Percentiles rank a stretch among this genome's conserved stretches.
These are phyloP conservation scores for Coecobrya sp. DNA, from an alignment of 2,888 invertebrate species.

Conservation along the genomic window DNA sequence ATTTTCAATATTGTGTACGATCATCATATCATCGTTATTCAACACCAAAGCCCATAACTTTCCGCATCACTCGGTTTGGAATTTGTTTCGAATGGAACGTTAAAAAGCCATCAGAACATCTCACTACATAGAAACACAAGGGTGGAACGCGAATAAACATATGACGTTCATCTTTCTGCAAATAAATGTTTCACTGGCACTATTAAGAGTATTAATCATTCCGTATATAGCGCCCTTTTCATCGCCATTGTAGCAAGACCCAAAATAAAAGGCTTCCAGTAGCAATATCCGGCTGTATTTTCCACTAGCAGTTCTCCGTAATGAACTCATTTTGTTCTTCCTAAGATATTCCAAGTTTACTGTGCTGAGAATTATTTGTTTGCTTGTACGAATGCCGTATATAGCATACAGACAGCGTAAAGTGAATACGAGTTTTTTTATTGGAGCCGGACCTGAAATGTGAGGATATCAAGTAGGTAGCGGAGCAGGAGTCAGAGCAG, in stretches of 20 bases:
- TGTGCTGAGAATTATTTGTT: neutral
- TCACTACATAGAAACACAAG: neutral
- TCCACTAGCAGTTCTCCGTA: conserved; percentile 8
- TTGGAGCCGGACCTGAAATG: conserved; percentile 50
- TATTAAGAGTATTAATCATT: conserved; percentile 14
- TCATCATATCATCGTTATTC: neutral
- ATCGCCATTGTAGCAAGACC: neutral
- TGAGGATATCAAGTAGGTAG: neutral
- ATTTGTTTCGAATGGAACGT: conserved; percentile 13
- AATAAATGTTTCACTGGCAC: neutral
- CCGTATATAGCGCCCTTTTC: neutral
- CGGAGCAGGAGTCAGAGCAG: conserved; percentile 31
- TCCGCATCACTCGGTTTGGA: conserved; percentile 56
- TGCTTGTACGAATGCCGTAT: neutral
- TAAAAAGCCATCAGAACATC: neutral
- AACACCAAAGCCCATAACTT: conserved; percentile 21
- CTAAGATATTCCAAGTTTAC: neutral
- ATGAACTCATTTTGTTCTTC: neutral
- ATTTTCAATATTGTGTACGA: neutral
- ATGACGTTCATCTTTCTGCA: neutral
- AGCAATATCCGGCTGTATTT: conserved; percentile 37
- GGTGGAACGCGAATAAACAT: conserved; percentile 38
- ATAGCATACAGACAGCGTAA: neutral
- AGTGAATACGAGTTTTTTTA: neutral
- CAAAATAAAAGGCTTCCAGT: conserved; percentile 21